phyloP scores from a whole-genome alignment of 53 echinoderm and acorn worm species.

The Echinarachnius parma region DNA sequence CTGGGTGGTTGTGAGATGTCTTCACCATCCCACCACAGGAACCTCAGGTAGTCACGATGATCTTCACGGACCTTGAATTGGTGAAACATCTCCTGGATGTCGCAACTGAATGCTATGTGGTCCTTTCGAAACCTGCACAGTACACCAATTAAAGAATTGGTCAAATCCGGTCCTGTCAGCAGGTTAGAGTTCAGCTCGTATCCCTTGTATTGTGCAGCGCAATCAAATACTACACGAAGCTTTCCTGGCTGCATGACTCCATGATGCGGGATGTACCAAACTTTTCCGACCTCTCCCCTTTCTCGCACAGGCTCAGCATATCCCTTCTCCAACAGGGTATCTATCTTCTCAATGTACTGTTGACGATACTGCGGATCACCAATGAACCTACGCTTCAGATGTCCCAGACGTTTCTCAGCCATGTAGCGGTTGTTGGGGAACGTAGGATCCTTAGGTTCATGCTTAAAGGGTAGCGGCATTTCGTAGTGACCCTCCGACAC shows the following conservation, averaged over 20 bases:
- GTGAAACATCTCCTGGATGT: conserved; percentile 45
- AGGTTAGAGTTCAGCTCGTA: conserved; percentile 23
- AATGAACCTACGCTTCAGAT: background rate
- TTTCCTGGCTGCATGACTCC: conserved; percentile 19
- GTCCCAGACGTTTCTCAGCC: conserved; percentile 38
- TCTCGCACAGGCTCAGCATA: conserved; percentile 45
- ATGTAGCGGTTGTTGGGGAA: conserved; percentile 47
- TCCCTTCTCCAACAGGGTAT: conserved; percentile 3
- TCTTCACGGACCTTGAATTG: conserved; percentile 34
- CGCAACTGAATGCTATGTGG: conserved; percentile 25
- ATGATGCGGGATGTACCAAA: conserved; percentile 27
- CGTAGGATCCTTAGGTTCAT: conserved; percentile 13
- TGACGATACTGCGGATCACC: background rate
- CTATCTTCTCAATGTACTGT: conserved; percentile 4
- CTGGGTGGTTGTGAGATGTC: background rate
- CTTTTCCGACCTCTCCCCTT: background rate
- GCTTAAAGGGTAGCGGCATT: conserved; percentile 55
- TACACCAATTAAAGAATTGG: conserved; percentile 47
- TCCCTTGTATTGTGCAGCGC: too few species aligned
- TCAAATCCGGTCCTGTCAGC: conserved; percentile 52
- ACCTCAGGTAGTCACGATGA: conserved; percentile 46
- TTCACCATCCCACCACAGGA: conserved; percentile 20
- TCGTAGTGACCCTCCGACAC: conserved; percentile 40
- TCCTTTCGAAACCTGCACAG: conserved; percentile 46
- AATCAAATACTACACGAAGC: background rate